A percentile compares a stretch with the other conserved stretches of the same genome.
These are phyloP conservation scores for Chloromyia formosa DNA, from an alignment of 2,888 invertebrate genomes.

Conservation along the genomic window DNA sequence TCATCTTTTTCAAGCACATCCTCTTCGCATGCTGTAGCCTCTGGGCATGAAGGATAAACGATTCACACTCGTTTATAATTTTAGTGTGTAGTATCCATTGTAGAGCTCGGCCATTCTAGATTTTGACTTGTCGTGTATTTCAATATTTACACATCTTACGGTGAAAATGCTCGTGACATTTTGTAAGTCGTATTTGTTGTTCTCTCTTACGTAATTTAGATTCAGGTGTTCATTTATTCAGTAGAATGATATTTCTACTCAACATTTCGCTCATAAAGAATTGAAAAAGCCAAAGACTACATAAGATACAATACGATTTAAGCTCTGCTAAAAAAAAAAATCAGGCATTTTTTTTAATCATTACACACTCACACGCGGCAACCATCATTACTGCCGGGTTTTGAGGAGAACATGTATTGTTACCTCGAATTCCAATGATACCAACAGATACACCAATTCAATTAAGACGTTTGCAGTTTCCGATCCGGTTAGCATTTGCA, in stretches of 20 bases:
- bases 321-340: constrained; percentile 22
- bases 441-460: too few species aligned
- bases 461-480: too few species aligned
- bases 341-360: constrained; percentile 23
- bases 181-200: constrained; percentile 4
- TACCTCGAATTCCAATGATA: too few species aligned
- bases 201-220: background rate
- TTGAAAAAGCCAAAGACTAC: background rate
- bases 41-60: constrained; percentile 18
- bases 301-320: constrained; percentile 10
- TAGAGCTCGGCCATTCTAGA: constrained; percentile 13
- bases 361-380: background rate
- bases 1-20: too few species aligned
- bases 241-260: constrained; percentile 29
- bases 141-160: constrained; percentile 2
- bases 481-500: too few species aligned
- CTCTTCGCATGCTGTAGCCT: too few species aligned
- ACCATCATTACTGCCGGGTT: too few species aligned
- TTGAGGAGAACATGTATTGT: too few species aligned
- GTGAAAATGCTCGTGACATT: background rate
- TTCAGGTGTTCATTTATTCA: constrained; percentile 26
- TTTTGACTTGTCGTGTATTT: background rate
- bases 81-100: constrained; percentile 19
- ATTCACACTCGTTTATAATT: constrained; percentile 24
- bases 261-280: constrained; percentile 27